Conservation (phyloP, 1,140 invertebrate species). For the Antheraea mylitta region DNA sequence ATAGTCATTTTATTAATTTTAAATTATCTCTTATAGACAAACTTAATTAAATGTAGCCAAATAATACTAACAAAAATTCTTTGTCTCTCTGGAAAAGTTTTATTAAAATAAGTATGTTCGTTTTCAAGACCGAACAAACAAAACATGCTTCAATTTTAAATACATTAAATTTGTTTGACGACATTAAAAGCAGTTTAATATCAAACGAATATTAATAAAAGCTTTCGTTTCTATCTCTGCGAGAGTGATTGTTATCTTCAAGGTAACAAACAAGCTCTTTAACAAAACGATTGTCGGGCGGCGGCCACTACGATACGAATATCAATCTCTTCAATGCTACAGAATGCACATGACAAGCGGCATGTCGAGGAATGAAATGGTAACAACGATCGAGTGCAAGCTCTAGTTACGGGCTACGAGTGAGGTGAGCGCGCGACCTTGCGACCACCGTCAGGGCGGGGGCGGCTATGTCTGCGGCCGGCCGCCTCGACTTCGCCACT, state of each 20-base stretch:
- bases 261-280: not conserved
- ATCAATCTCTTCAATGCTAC: conserved; percentile 12
- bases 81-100: no score
- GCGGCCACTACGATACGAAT: not conserved
- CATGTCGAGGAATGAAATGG: conserved; percentile 16
- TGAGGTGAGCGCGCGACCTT: conserved; percentile 60
- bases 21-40: no score
- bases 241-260: not conserved
- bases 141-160: no score
- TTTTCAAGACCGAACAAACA: no score
- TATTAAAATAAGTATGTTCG: no score
- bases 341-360: conserved; percentile 7
- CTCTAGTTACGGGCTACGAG: not conserved
- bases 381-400: conserved; percentile 13
- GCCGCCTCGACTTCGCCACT: conserved; percentile 47
- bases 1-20: no score
- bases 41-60: no score
- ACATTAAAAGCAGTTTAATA: not conserved
- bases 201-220: not conserved
- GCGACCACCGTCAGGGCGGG: conserved; percentile 57
- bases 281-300: not conserved
- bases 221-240: not conserved
- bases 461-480: conserved; percentile 58
- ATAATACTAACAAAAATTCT: no score
- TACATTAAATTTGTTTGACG: no score